Evolutionary conservation across 2,113 vertebrate genomes (phyloP), one percentile per base, ranked within the genome.

Genomic region (Mixornis gularis): DNA sequence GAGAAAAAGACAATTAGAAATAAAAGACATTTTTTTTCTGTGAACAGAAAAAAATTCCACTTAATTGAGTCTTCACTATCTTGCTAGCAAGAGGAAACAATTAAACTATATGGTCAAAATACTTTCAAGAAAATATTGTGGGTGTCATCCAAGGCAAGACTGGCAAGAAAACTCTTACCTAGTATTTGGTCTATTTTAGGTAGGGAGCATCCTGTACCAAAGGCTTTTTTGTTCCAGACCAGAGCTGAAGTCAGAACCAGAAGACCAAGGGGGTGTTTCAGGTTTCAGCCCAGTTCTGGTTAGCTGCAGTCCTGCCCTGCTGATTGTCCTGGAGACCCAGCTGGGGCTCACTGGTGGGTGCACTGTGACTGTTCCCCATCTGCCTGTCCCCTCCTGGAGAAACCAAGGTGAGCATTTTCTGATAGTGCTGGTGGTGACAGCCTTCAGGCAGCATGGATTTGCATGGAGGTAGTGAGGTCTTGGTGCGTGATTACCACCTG

Each of bases 301-400:
- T 34, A 73, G 26, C 72, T 69, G 66, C 46, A 65, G 53, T 20
- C 41, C 64, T 58, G 51, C 26, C 64, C 41, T 53, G 65, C n/a
- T 9, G 7, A 9, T 13, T 1, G 0, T 14, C n/a, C n/a, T 36
- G 40, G 21, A 77, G 30, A 40, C 32, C 26, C 1, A 2, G 19
- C 19, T 59, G 48, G 25, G 30, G 13, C 17, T 7, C 59, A 10
- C 17, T 4, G 1, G 4, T 25, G 38, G 12, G 7, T n/a, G 48
- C 56, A 13, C 17, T 1, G 0, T 27, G 51, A 19, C 29, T 26
- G 7, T 6, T 59, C 19, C 53, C 17, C 29, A 9, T 4, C 32
- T 66, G 17, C 26, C 36, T 56, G 38, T 40, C 10, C 7, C 7
- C n/a, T 91, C 83, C 76, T 59, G 59, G 24, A 41, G 46, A 79